Evolutionary conservation across 2,113 vertebrate genomes (phyloP), one percentile per base, ranked within the genome.

Genomic region (Sebastes fasciatus): DNA sequence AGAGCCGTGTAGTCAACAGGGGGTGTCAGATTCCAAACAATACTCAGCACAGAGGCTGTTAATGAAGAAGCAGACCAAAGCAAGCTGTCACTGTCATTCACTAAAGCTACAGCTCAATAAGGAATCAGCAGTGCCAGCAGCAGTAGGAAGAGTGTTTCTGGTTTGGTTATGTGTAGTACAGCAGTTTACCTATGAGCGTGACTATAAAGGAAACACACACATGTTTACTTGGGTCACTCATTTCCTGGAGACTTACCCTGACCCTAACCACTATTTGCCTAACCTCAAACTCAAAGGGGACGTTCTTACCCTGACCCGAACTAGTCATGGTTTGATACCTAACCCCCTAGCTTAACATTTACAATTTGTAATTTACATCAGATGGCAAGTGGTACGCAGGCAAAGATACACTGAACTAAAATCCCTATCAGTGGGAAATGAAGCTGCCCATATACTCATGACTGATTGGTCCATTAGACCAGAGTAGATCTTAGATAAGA

Each of bases 1-100:
- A 34, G 6, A 61, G 52, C 26, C 23, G 10, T 21, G 74, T 14
- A 54, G 63, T 64, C n/a, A 55, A 74, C 26, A 40, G 65, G 45
- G 1, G 23, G 63, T 34, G 21, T 87, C 65, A 14, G 51, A 13
- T 83, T 80, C 67, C 63, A 23, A 63, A 63, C 17, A 52, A 60
- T 58, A 46, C 58, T 52, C 13, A 57, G 54, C 69, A 70, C 45
- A 23, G 10, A 67, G 43, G 34, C 72, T 10, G 8, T 0, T 45
- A 34, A 74, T 80, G 82, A 65, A 64, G 67, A 26, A n/a, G 55
- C 2, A 57, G 26, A 52, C 16, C 64, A 26, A 66, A 54, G 43
- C 26, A 64, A 77, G 4, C n/a, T 16, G 21, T 13, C 16, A 23
- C 19, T 23, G 14, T 26, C 16, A 52, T 64, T 62, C 23, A 67